phyloP scores from a whole-genome alignment of 1,140 invertebrate genomes.

The Coptotermes formosanus region DNA sequence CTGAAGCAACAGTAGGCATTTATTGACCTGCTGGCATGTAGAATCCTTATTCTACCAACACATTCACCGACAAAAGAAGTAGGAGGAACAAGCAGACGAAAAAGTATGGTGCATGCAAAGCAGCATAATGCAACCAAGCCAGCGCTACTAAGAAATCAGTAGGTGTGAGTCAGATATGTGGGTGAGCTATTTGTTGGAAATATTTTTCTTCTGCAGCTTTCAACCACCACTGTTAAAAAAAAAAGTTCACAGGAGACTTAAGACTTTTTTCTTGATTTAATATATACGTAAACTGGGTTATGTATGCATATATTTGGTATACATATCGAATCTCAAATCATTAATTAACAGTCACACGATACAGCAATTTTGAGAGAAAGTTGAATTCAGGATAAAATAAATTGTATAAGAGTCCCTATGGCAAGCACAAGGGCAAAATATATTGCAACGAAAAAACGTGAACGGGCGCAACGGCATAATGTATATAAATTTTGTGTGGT shows the following conservation, averaged over 20 bases:
- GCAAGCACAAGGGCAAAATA: not conserved
- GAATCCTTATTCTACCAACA: not conserved
- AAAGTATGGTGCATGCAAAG: not conserved
- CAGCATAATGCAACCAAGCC: not conserved
- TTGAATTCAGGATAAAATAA: not conserved
- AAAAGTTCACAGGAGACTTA: not conserved
- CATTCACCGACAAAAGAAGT: not conserved
- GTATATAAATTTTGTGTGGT: not conserved
- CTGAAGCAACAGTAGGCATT: not conserved
- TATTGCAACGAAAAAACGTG: not conserved
- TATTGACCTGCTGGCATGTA: not conserved
- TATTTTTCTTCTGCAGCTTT: not conserved
- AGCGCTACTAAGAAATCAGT: not conserved
- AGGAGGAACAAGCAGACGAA: not conserved
- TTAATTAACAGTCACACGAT: not conserved
- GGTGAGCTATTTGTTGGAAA: not conserved
- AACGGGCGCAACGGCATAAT: not conserved
- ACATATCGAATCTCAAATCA: no score
- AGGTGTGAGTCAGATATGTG: not conserved
- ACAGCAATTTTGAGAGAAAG: not conserved
- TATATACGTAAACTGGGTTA: no score
- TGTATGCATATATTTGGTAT: no score
- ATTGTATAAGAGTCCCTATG: not conserved
- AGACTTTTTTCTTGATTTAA: not conserved
- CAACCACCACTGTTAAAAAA: not conserved